Evolutionary conservation across 2,888 invertebrate genomes (phyloP).

Genomic region (Chrysina gloriosa): DNA sequence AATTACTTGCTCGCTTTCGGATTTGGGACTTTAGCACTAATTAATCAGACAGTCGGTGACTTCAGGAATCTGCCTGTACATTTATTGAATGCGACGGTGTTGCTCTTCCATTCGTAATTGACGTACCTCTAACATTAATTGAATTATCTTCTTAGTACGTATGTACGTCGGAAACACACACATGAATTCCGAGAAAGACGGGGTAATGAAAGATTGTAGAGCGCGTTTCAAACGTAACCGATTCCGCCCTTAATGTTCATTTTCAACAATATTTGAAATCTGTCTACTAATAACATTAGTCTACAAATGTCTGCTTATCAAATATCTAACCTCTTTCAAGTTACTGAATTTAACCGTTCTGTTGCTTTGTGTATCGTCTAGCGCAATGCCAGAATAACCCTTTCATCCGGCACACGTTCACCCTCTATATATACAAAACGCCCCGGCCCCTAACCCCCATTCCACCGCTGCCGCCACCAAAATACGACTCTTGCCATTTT

Average conservation of each 20-base stretch:
- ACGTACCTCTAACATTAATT: constrained; percentile 47
- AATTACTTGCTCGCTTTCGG: too few species aligned
- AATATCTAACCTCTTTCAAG: constrained; percentile 42
- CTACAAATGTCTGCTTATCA: constrained; percentile 36
- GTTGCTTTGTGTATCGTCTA: constrained; percentile 29
- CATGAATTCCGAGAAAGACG: too few species aligned
- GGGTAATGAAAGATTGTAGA: background rate
- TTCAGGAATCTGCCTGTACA: constrained; percentile 4
- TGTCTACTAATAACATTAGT: constrained; percentile 37
- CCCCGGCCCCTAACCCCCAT: background rate
- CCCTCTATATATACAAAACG: constrained; percentile 10
- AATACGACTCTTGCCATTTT: constrained; percentile 24
- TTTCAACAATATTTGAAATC: constrained; percentile 44
- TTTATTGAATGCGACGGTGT: constrained; percentile 17
- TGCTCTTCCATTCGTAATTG: constrained; percentile 44
- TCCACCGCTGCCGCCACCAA: background rate
- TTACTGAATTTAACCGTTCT: constrained; percentile 38
- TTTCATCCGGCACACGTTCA: constrained; percentile 22
- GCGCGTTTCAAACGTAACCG: constrained; percentile 45
- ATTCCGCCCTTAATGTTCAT: constrained; percentile 45
- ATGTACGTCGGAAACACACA: too few species aligned
- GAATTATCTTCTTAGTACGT: constrained; percentile 45
- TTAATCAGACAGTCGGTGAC: background rate
- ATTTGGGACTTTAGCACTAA: constrained; percentile 9
- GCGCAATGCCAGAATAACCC: constrained; percentile 22